Evolutionary conservation across 2,113 vertebrate genomes (phyloP).

Genomic region (Dicentrarchus labrax): DNA sequence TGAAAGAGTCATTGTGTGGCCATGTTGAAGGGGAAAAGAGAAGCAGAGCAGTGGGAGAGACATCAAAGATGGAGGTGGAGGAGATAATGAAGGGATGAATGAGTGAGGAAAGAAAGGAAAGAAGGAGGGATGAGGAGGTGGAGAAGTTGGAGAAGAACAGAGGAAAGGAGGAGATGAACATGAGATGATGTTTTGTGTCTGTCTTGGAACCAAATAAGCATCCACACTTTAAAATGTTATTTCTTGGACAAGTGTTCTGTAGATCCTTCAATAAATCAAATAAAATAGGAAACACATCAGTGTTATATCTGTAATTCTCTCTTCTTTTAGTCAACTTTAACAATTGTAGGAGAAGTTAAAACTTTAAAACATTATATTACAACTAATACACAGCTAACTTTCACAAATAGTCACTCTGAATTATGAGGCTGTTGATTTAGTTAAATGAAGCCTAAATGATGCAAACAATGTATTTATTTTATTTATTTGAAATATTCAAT

Average conservation of each 20-base stretch:
- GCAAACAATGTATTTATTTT: not conserved
- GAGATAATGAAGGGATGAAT: conserved; percentile 31
- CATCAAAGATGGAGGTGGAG: conserved; percentile 39
- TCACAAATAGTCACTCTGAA: no score
- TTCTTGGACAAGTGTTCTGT: not conserved
- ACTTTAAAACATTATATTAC: no score
- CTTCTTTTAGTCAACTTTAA: not conserved
- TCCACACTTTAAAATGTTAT: not conserved
- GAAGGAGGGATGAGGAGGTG: conserved; percentile 9
- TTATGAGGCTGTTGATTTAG: no score
- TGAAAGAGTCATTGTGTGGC: conserved; percentile 56
- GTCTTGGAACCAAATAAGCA: not conserved
- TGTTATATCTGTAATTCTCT: not conserved
- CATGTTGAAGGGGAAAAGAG: conserved; percentile 8
- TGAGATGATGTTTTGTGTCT: not conserved
- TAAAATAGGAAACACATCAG: no score
- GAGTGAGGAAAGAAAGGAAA: conserved; percentile 14
- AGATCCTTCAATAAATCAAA: not conserved
- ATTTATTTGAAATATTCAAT: not conserved
- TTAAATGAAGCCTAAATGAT: no score
- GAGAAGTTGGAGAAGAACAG: not conserved
- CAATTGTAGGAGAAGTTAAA: no score
- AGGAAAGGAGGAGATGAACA: not conserved
- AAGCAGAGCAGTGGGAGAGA: not conserved
- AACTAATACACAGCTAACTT: not conserved